phyloP scores from a whole-genome alignment of 2,113 vertebrate species.

The rabbit (Oryctolagus cuniculus) region DNA sequence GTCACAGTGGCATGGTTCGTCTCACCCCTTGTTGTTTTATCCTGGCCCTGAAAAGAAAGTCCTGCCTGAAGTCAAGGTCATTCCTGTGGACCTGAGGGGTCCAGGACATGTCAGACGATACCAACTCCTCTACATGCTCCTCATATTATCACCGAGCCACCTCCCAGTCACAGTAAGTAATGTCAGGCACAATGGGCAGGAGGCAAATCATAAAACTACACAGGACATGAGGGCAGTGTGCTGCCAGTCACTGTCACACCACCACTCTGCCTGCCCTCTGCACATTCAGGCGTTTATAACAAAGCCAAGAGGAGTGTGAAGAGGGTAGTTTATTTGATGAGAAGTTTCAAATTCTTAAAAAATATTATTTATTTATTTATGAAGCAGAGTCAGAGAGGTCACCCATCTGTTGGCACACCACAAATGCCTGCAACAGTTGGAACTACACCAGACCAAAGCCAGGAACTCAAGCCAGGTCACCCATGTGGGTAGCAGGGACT shows the following conservation, averaged over 20 bases:
- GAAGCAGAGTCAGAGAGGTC: too few species aligned
- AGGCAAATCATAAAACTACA: neutral
- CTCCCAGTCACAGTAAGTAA: slow-evolving; percentile 7
- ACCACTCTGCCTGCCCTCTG: neutral
- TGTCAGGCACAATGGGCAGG: neutral
- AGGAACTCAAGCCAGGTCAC: too few species aligned
- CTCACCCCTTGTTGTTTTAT: neutral
- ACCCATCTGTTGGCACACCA: too few species aligned
- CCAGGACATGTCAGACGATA: neutral
- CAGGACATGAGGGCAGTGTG: neutral
- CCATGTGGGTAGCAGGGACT: too few species aligned
- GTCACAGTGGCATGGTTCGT: neutral
- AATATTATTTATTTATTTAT: too few species aligned
- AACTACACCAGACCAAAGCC: too few species aligned
- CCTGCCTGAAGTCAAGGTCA: neutral
- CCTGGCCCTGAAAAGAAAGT: neutral
- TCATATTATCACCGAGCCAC: neutral
- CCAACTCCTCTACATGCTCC: neutral
- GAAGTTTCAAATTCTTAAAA: too few species aligned
- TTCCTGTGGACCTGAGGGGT: neutral
- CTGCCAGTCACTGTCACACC: neutral
- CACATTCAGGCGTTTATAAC: neutral
- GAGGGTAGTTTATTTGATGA: neutral
- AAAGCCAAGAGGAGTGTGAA: neutral
- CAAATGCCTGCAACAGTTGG: too few species aligned